Base-by-base conservation (phyloP, 1,140 invertebrate genomes). In the Sarcophaga bullata region DNA sequence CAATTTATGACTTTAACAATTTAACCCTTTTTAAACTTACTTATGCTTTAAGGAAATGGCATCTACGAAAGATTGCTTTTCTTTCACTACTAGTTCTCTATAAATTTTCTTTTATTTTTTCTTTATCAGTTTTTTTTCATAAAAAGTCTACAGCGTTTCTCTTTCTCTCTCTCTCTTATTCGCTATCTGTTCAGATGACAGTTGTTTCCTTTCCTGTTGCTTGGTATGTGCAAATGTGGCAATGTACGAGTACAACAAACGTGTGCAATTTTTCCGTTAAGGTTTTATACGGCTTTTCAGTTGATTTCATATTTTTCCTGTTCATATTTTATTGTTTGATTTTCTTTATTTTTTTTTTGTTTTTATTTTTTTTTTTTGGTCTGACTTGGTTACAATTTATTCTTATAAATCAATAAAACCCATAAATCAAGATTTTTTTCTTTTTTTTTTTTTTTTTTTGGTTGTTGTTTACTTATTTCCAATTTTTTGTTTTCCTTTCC, bases 1-100 rank as follows among this genome's bases (percentile, higher is more conserved):
- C 75, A 78, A 78, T 78, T 78, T 78, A 78, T 78, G 75, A 48
- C 75, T 78, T 78, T 78, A 78, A 78, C 48, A 78, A 78, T 78
- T 78, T 78, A 78, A 78, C 75, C 75, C 75, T 78, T 78, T 78
- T 78, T 78, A 78, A 78, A 50, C 48, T 78, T 19, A 50, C 48
- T 78, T 19, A 78, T 17, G 75, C 75, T 48, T 78, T 47, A 52
- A 52, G 75, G 48, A 78, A 78, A 50, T 78, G 75, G n/a, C 47
- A 78, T 50, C 50, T 17, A 48, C 19, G 13, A 78, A 52, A 49
- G 48, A 72, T 37, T 37, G 62, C n/a, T 25, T 76, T 76, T 76
- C 73, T 48, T 76, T 46, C 48, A n/a, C 47, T 50, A 78, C 48
- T 78, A 2, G 25, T n/a, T n/a, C n/a, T n/a, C n/a, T n/a, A n/a